Evolutionary conservation across 1,140 invertebrate species (phyloP), one percentile per base, ranked within the genome.

Genomic region (Drosophila rhopaloa): DNA sequence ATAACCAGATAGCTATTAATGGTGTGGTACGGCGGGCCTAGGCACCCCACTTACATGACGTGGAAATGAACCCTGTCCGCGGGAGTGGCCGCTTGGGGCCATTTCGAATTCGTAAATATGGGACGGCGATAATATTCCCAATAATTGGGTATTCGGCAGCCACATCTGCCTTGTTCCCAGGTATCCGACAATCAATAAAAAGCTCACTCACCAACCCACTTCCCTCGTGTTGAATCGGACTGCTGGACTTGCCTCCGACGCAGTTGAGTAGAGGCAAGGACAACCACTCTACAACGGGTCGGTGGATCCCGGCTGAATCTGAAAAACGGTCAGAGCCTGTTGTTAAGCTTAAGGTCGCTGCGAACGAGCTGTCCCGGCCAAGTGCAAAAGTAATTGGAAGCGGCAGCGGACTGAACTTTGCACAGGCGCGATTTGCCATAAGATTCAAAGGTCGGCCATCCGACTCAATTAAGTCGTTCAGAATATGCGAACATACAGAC

Each of bases 141-240:
- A 27, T 47, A 40, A 40, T 41, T 19, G 44, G 35, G 43, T 40
- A 73, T 73, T 40, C 19, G 10, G 54, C 13, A n/a, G 16, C 41
- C 48, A 44, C 73, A 76, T 48, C 72, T 76, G 73, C 73, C 76
- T 67, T 43, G 54, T 76, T 76, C 73, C 67, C 73, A 76, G 41
- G 24, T 35, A 41, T 56, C 19, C 40, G 29, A 29, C 44, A 75
- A 58, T 76, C 48, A 55, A 76, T 66, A 76, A 55, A 73, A 61
- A 24, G 27, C 67, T 32, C 38, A 40, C 10, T 2, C 35, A 16
- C 14, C 11, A 5, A 14, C 48, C 47, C 47, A 29, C 54, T 58
- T 37, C 53, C 19, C 35, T 38, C 9, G 11, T 4, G 4, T 14
- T 27, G 7, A n/a, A 27, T 35, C 16, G 13, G n/a, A 43, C 9